phyloP scores from a whole-genome alignment of 2,888 invertebrate genomes.

The Fragum whitleyi region DNA sequence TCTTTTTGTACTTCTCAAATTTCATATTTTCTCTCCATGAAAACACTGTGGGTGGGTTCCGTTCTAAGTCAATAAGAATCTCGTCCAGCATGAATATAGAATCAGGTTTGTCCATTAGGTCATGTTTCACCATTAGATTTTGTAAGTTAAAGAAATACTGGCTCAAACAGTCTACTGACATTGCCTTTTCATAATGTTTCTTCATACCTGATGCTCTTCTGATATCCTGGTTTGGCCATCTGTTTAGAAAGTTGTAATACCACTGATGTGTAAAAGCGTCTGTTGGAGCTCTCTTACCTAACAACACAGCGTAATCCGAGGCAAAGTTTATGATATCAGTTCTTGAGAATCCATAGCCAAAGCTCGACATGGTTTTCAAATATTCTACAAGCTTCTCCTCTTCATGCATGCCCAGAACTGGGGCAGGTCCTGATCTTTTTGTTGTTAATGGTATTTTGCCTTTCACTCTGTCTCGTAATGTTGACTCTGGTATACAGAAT shows the following conservation, averaged over 20 bases:
- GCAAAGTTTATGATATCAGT: constrained; percentile 61
- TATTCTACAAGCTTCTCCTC: constrained; percentile 64
- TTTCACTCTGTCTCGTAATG: constrained; percentile 61
- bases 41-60: constrained; percentile 48
- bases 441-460: constrained; percentile 52
- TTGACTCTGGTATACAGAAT: constrained; percentile 62
- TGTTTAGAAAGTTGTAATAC: constrained; percentile 61
- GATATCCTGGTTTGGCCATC: constrained; percentile 58
- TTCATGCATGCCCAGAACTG: constrained; percentile 57
- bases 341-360: constrained; percentile 60
- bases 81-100: constrained; percentile 63
- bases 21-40: constrained; percentile 60
- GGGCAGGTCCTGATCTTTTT: constrained; percentile 60
- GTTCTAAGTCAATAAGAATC: constrained; percentile 54
- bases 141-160: constrained; percentile 54
- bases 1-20: constrained; percentile 57
- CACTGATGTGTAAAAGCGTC: constrained; percentile 65
- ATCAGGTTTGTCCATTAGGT: constrained; percentile 56
- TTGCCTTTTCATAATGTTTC: constrained; percentile 58
- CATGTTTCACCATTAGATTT: constrained; percentile 50
- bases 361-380: constrained; percentile 47
- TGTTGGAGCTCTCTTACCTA: constrained; percentile 60
- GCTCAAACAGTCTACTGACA: constrained; percentile 52
- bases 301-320: constrained; percentile 61
- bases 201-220: constrained; percentile 50